phyloP scores from a whole-genome alignment of 2,113 vertebrate species.

The Microcebus jonahi region DNA sequence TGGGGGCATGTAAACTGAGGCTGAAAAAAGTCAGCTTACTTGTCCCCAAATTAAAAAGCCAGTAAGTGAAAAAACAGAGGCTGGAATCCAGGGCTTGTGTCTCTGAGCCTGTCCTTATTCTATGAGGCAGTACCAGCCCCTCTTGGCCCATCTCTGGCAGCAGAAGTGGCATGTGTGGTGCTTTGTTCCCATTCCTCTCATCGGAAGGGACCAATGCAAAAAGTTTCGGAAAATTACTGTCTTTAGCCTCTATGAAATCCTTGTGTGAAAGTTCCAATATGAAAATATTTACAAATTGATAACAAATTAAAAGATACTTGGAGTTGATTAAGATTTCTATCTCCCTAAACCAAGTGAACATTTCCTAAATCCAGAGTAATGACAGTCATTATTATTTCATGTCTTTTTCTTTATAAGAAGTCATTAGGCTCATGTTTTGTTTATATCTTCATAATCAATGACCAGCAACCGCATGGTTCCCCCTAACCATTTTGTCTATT shows the following conservation, averaged over 20 bases:
- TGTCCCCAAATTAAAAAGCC: background rate
- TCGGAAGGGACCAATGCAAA: background rate
- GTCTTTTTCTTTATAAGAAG: background rate
- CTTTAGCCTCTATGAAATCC: background rate
- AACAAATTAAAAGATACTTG: conserved; percentile 17
- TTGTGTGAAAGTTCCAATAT: background rate
- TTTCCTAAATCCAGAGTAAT: conserved; percentile 8
- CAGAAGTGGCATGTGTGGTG: background rate
- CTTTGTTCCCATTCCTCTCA: background rate
- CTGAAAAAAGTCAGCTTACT: background rate
- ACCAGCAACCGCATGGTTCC: background rate
- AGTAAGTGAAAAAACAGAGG: background rate
- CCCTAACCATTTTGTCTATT: background rate
- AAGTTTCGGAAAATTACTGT: background rate
- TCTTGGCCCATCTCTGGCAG: background rate
- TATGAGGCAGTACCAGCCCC: accelerated
- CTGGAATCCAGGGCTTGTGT: background rate
- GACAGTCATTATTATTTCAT: background rate
- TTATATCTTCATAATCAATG: background rate
- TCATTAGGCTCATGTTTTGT: background rate
- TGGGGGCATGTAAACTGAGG: background rate
- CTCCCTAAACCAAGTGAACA: background rate
- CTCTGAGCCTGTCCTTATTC: background rate
- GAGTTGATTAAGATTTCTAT: background rate
- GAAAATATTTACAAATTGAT: conserved; percentile 9